Evolutionary conservation across 2,888 invertebrate genomes (phyloP).

Genomic region (Megamerina dolium): DNA sequence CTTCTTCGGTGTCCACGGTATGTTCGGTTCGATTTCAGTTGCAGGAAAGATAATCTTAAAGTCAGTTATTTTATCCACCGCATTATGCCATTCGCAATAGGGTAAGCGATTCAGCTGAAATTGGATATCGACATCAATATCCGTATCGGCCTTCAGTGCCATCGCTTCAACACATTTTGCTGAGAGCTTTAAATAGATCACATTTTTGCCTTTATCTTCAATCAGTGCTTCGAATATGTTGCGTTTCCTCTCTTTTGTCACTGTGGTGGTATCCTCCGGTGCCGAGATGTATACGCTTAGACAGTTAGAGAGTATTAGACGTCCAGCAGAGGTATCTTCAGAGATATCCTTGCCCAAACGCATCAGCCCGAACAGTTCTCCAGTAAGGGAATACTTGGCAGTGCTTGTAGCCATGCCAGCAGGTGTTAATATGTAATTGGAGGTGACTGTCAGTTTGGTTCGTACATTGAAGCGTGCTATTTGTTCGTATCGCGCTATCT

Average conservation of each 20-base stretch:
- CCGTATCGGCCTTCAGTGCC: slow-evolving; percentile 57
- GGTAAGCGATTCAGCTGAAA: slow-evolving; percentile 75
- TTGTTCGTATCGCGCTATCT: slow-evolving; percentile 66
- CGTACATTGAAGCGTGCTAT: slow-evolving; percentile 65
- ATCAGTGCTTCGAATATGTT: slow-evolving; percentile 69
- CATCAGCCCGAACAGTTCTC: slow-evolving; percentile 70
- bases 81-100: slow-evolving; percentile 79
- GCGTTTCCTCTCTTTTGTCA: slow-evolving; percentile 35
- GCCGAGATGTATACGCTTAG: slow-evolving; percentile 60
- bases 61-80: slow-evolving; percentile 69
- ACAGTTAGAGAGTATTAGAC: slow-evolving; percentile 71
- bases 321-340: slow-evolving; percentile 75
- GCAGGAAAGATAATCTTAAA: slow-evolving; percentile 68
- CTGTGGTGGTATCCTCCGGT: slow-evolving; percentile 29
- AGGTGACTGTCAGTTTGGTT: slow-evolving; percentile 57
- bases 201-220: slow-evolving; percentile 74
- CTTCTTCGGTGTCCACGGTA: slow-evolving; percentile 64
- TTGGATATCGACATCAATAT: slow-evolving; percentile 66
- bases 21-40: slow-evolving; percentile 56
- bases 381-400: slow-evolving; percentile 69
- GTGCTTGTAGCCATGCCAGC: slow-evolving; percentile 63
- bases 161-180: slow-evolving; percentile 60
- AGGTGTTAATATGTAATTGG: slow-evolving; percentile 64
- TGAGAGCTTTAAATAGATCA: slow-evolving; percentile 68
- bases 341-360: slow-evolving; percentile 67